Conservation (phyloP, 2,113 vertebrate genomes). For the Vicugna pacos region DNA sequence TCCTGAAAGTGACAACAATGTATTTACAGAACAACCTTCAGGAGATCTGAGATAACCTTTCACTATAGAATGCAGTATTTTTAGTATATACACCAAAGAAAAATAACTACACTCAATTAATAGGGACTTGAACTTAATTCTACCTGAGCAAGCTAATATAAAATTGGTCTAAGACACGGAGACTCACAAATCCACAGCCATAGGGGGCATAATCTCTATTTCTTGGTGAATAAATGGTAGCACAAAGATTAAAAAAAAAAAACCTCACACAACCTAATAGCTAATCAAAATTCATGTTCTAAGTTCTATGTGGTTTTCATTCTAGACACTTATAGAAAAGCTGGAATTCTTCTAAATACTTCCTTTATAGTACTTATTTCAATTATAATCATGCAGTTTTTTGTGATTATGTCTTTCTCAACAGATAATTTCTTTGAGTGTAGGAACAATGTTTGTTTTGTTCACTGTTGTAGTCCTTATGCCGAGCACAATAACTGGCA, state of each 20-base stretch:
- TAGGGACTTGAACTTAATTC: background rate
- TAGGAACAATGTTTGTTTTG: background rate
- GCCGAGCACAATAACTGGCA: background rate
- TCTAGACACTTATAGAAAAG: constrained; percentile 22
- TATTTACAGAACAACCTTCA: background rate
- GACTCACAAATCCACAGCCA: background rate
- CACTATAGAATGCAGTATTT: background rate
- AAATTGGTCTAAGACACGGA: constrained; percentile 8
- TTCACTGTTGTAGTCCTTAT: background rate
- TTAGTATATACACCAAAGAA: constrained; percentile 36
- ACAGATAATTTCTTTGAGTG: background rate
- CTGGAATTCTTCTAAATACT: constrained; percentile 16
- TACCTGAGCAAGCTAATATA: background rate
- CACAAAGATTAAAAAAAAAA: background rate
- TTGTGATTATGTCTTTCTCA: background rate
- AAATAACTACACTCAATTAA: constrained; percentile 45
- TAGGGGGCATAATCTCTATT: background rate
- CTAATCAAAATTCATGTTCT: constrained; percentile 44
- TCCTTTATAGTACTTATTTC: constrained; percentile 21
- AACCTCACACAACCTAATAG: background rate
- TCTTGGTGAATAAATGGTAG: background rate
- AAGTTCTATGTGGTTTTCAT: background rate
- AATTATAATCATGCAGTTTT: constrained; percentile 27
- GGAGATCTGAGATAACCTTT: constrained; percentile 28
- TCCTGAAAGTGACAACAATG: background rate